Percentiles rank a stretch among this genome's conserved stretches.
These are phyloP conservation scores for Saimiri boliviensis DNA, from an alignment of 2,113 vertebrate species.

Conservation along the genomic window DNA sequence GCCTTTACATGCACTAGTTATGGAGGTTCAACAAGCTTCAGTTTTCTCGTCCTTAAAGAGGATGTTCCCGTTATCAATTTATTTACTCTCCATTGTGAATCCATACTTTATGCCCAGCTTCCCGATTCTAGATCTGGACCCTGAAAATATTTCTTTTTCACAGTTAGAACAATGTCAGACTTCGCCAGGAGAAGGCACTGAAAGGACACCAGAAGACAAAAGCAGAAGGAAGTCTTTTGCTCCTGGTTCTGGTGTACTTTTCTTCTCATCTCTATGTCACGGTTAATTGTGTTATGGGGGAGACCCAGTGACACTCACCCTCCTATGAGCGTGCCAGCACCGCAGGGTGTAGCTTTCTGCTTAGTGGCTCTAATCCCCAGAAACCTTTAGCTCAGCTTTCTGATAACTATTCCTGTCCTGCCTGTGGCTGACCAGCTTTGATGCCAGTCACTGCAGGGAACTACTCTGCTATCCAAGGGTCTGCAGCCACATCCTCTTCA, in stretches of 20 bases:
- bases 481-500: background rate
- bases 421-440: background rate
- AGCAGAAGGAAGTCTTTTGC: too few relatives aligned
- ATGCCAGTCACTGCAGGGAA: rapidly evolving
- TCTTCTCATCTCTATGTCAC: background rate
- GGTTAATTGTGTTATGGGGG: rapidly evolving
- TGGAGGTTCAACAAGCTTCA: background rate
- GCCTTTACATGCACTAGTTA: background rate
- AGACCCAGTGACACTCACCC: background rate
- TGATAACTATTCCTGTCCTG: background rate
- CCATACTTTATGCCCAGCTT: background rate
- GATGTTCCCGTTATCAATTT: background rate
- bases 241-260: background rate
- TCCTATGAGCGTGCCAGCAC: background rate
- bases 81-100: background rate
- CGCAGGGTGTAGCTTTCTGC: background rate
- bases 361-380: background rate
- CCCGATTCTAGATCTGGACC: background rate
- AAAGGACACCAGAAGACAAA: background rate
- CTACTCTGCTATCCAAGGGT: background rate
- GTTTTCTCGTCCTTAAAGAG: background rate
- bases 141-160: background rate
- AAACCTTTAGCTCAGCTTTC: background rate
- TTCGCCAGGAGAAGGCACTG: background rate
- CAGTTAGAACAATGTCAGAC: too few relatives aligned